Evolutionary conservation across 2,797 vertebrate genomes (phyloP).

Genomic region (Astyanax mexicanus): DNA sequence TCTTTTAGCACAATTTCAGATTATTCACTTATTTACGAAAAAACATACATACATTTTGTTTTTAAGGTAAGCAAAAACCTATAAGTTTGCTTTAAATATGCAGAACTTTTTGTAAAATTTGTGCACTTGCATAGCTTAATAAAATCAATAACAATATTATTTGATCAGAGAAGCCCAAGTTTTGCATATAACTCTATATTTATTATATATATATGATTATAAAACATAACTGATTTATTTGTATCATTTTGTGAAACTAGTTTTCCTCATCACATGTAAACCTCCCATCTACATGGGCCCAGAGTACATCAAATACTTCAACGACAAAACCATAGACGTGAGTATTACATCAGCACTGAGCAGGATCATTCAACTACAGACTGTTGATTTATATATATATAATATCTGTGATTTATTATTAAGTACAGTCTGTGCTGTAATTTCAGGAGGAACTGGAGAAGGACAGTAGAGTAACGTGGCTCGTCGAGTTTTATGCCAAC

Average conservation of each 20-base stretch:
- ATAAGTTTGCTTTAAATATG: no score
- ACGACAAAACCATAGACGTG: constrained; percentile 92
- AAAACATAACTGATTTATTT: background rate
- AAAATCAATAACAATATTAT: no score
- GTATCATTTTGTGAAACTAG: constrained; percentile 66
- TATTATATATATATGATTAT: no score
- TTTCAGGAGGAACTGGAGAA: constrained; percentile 87
- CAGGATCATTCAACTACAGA: background rate
- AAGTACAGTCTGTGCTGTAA: background rate
- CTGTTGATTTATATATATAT: background rate
- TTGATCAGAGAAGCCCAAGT: no score
- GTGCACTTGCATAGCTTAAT: no score
- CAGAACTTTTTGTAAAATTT: no score
- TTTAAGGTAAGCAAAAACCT: no score
- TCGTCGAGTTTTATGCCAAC: constrained; percentile 95
- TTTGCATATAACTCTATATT: no score
- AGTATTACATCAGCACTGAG: constrained; percentile 65
- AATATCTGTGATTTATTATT: background rate
- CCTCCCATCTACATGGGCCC: constrained; percentile 95
- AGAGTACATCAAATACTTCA: constrained; percentile 97
- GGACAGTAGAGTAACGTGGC: constrained; percentile 89
- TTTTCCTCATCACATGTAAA: constrained; percentile 95
- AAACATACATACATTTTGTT: no score
- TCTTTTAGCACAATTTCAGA: no score
- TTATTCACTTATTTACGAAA: no score